These are phyloP conservation scores for Polietes domitor DNA, from an alignment of 2,888 invertebrate genomes.

Conservation along the genomic window DNA sequence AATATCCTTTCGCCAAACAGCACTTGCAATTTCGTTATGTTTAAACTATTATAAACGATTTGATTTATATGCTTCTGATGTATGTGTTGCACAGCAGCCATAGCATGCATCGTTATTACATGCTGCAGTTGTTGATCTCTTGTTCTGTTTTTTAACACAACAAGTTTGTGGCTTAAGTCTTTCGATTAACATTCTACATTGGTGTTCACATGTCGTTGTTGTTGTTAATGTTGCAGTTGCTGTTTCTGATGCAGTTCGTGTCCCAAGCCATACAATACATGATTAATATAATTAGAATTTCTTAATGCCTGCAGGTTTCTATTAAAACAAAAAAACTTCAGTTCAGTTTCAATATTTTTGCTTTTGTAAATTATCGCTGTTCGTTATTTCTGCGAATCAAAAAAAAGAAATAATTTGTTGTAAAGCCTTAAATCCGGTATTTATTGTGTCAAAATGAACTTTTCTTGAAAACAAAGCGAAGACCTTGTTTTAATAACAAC, in stretches of 20 bases:
- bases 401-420: slow-evolving; percentile 7
- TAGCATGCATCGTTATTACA: neutral
- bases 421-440: slow-evolving; percentile 59
- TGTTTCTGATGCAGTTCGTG: slow-evolving; percentile 32
- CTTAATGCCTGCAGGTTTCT: slow-evolving; percentile 41
- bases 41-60: too few relatives aligned
- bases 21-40: too few relatives aligned
- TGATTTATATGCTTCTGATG: too few relatives aligned
- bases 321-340: neutral
- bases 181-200: neutral
- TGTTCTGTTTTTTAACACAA: neutral
- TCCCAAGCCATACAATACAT: slow-evolving; percentile 37
- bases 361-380: neutral
- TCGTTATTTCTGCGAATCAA: neutral
- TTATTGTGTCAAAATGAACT: slow-evolving; percentile 60
- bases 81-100: neutral
- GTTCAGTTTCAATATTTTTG: neutral
- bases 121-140: neutral
- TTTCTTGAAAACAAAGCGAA: slow-evolving; percentile 29
- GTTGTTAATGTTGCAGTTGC: neutral
- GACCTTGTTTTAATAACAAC: neutral
- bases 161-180: slow-evolving; percentile 20
- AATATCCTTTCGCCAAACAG: too few relatives aligned
- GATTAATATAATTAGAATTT: slow-evolving; percentile 34
- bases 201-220: neutral